Conservation (phyloP, 2,797 vertebrate genomes). For the Phrynocephalus guinanensis region DNA sequence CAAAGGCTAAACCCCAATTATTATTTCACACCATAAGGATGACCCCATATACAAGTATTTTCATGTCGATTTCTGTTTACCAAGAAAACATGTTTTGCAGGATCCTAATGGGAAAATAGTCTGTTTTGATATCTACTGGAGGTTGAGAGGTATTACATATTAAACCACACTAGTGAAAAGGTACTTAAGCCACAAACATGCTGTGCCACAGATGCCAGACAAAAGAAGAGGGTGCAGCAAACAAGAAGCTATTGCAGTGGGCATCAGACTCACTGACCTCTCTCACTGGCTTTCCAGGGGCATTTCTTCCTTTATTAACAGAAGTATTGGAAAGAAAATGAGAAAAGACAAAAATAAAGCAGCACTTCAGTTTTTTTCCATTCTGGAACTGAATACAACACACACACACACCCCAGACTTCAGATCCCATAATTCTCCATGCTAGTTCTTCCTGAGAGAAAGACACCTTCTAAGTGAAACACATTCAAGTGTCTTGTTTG, state of each 20-base stretch:
- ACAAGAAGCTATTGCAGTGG: constrained; percentile 81
- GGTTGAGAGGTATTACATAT: constrained; percentile 75
- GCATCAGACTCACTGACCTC: constrained; percentile 90
- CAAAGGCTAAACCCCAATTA: constrained; percentile 1
- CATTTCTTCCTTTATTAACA: constrained; percentile 89
- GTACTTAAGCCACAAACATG: constrained; percentile 74
- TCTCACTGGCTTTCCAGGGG: constrained; percentile 93
- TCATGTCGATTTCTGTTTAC: constrained; percentile 33
- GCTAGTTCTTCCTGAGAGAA: too few species aligned
- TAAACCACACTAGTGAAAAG: constrained; percentile 67
- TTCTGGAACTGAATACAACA: constrained; percentile 33
- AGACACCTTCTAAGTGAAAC: too few species aligned
- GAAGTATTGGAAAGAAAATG: constrained; percentile 76
- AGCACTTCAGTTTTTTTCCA: constrained; percentile 28
- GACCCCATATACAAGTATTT: constrained; percentile 47
- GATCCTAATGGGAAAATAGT: constrained; percentile 41
- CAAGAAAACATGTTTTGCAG: constrained; percentile 39
- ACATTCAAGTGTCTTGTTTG: too few species aligned
- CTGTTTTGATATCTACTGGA: constrained; percentile 55
- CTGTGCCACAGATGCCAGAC: constrained; percentile 77
- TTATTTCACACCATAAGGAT: constrained; percentile 38
- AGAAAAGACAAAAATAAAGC: constrained; percentile 54
- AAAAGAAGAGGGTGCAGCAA: constrained; percentile 80
- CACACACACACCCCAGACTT: background rate
- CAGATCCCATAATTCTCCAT: too few species aligned